Base-by-base conservation (phyloP, 2,797 vertebrate genomes). In the Acropternis orthonyx region DNA sequence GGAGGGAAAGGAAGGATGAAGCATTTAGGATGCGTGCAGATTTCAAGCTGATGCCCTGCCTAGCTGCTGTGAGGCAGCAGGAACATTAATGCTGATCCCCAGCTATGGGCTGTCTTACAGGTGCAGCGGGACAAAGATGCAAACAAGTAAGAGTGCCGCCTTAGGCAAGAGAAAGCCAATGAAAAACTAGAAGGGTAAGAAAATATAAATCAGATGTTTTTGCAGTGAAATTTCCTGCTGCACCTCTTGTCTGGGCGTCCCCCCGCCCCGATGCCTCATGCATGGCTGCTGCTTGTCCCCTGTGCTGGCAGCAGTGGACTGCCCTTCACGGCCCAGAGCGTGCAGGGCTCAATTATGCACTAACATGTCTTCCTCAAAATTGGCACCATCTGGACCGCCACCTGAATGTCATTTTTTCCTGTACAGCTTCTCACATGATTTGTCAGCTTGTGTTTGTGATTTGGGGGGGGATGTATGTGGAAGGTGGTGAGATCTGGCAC, bases 371-470 rank as follows among this genome's bases (percentile, higher is more conserved):
- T 93, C 75, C 87, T 97, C 94, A 89, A 91, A 97, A 96, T 78
- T 97, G 96, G 96, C 95, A 97, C 97, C 97, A 97, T 97, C 96
- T 98, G 97, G 96, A 94, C 96, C 92, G 94, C 97, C 97, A 97
- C 97, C 97, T 97, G 97, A 94, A 96, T 65, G 85, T 89, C 58
- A 90, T 90, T 96, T 95, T 95, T 94, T 85, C 91, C 96, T 96
- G 86, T 67, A 68, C 65, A 88, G 89, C 81, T 95, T 95, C 73
- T 69, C 95, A 95, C 52, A 81, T 85, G 92, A 68, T 96, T 95
- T 97, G 97, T 93, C 89, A 96, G 93, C 81, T 95, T 96, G 62
- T 91, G 85, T 94, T 96, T 95, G 90, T 94, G 88, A 94, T 74
- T 95, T 65, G 87, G 85, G 44, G 5, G 41, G 36, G 59, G 11